These are phyloP conservation scores for Aleiodes alternator DNA, from an alignment of 2,888 invertebrate genomes.

Conservation along the genomic window DNA sequence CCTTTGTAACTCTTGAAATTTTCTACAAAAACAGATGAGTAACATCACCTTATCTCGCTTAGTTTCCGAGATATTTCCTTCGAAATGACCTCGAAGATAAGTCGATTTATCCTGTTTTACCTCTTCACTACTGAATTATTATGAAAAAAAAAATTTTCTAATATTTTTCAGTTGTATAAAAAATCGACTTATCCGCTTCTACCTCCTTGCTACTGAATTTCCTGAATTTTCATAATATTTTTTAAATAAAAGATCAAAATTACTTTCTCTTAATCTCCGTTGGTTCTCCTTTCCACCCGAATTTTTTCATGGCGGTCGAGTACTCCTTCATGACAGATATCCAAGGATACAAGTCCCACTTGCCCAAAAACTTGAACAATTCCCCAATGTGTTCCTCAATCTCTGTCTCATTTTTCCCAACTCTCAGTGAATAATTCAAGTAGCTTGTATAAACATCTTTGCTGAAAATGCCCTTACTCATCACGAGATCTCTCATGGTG, in stretches of 20 bases:
- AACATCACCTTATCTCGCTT: no score
- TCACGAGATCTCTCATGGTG: constrained; percentile 75
- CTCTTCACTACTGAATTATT: no score
- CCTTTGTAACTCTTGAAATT: no score
- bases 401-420: constrained; percentile 71
- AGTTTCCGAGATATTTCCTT: no score
- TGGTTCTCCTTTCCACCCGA: constrained; percentile 54
- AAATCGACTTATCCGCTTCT: no score
- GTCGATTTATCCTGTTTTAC: no score
- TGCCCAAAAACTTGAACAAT: constrained; percentile 78
- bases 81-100: no score
- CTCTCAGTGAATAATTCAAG: constrained; percentile 76
- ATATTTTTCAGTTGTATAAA: no score
- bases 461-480: constrained; percentile 68
- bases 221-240: constrained; percentile 18
- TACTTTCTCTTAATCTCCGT: constrained; percentile 58
- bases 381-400: constrained; percentile 77
- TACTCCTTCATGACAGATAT: constrained; percentile 57
- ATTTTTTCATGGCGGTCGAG: constrained; percentile 53
- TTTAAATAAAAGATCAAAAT: constrained; percentile 30
- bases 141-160: no score
- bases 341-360: constrained; percentile 75
- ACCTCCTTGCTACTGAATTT: neutral
- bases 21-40: no score
- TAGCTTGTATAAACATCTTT: constrained; percentile 77